Base-by-base conservation (phyloP, 2,888 invertebrate genomes). In the Ophion ellenae region DNA sequence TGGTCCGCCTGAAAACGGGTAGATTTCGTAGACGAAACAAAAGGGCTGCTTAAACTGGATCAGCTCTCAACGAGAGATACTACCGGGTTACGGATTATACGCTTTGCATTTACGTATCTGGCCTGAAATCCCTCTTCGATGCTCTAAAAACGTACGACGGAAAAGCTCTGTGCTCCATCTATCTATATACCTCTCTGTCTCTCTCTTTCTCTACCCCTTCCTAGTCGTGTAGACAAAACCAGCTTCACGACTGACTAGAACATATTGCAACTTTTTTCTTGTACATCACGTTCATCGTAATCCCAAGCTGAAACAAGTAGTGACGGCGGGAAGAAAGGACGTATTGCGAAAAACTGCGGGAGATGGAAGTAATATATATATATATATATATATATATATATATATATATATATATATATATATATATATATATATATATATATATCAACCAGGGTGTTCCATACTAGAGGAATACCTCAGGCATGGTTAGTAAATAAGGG, bases 61-160 rank as follows among this genome's bases (percentile, higher is more conserved):
- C 74, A 85, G 71, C 70, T 11, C 14, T 45, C 63, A 14, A 71
- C 59, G 57, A 57, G 64, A 64, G 36, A 32, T 28, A 47, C 11
- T 45, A 20, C 2, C 1, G 32, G 67, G 24, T 28, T 36, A 45
- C 32, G 86, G 83, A 83, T 86, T 86, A 85, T 79, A 45, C 75
- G 75, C 66, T 80, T 67, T 64, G 59, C 59, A 63, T 83, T 82
- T 14, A 17, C 77, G n/a, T 53, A 64, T 53, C 70, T 66, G 32
- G 24, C 57, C 45, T 73, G 14, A 76, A 75, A 83, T 77, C 80
- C 63, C 74, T 74, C 69, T 67, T 69, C 67, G 36, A 74, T 53
- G 75, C 59, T 59, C 74, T 59, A 47, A 14, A 17, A 47, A 57
- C 53, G 36, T 17, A 20, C 45, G 45, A 74, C 61, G 81, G 10